Evolutionary conservation across 2,113 vertebrate genomes (phyloP), one percentile per base, ranked within the genome.

Genomic region (Hypomesus transpacificus): DNA sequence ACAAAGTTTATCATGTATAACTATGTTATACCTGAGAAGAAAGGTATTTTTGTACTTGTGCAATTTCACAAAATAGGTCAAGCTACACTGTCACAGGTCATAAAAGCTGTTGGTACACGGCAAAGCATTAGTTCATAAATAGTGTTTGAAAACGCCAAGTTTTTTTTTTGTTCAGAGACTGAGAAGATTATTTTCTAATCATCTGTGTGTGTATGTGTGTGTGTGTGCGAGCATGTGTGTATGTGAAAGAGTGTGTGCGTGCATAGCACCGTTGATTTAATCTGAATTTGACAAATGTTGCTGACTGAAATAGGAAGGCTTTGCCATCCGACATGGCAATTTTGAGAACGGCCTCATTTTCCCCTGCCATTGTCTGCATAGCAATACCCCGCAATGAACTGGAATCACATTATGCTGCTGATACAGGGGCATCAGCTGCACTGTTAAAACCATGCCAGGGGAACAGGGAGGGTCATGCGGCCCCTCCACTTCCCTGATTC

Each of bases 201-300:
- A 46, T 46, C 39, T 46, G 8, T 46, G 79, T 84, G 85, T 72
- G 71, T 66, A 75, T 53, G 67, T 5, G 31, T 34, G 31, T 34
- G 31, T 34, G 8, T 16, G 52, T 3, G 4, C 1, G 14, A 16
- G 66, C n/a, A n/a, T 67, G 50, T 22, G 4, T 14, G 14, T 26
- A 50, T 18, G 22, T 54, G 50, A 14, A 34, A 26, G 79, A 85
- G 85, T 74, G 69, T 66, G 76, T 53, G 67, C 66, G 75, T 84
- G 84, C 74, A 78, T 75, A 82, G 76, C 82, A 64, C 71, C 22
- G 11, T 80, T 85, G 88, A 87, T 86, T 81, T 83, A 80, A 84
- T 87, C 78, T 80, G 83, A 84, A 77, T 82, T 76, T 83, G 82
- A 86, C 83, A 83, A 86, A 89, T 87, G 86, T 66, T 76, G 82